Conservation (phyloP, 35 echinoderm and acorn worm species). For the Chiridota heheva region DNA sequence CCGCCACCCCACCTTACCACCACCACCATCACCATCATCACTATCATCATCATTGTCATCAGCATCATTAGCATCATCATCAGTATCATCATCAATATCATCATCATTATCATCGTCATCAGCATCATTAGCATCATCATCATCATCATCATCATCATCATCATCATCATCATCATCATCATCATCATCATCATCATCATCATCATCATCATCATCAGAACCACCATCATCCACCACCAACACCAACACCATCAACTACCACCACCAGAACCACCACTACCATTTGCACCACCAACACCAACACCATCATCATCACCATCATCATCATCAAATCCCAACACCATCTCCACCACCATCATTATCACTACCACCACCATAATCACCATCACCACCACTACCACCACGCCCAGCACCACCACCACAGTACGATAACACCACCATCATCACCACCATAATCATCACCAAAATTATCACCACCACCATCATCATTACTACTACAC, state of each 20-base stretch:
- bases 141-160: constrained; percentile 22
- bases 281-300: not conserved
- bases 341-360: constrained; percentile 1
- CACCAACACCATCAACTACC: constrained; percentile 10
- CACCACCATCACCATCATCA: constrained; percentile 16
- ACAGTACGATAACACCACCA: not conserved
- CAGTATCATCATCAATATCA: not conserved
- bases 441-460: too few relatives aligned
- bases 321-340: too few relatives aligned
- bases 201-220: constrained; percentile 27
- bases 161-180: constrained; percentile 28
- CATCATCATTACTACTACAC: too few relatives aligned
- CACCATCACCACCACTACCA: too few relatives aligned
- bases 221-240: too few relatives aligned
- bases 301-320: too few relatives aligned
- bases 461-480: too few relatives aligned
- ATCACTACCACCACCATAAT: too few relatives aligned
- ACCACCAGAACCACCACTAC: not conserved
- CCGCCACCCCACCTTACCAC: not conserved
- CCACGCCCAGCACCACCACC: not conserved
- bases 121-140: too few relatives aligned
- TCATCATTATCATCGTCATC: too few relatives aligned
- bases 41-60: constrained; percentile 15
- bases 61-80: not conserved
- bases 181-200: constrained; percentile 20